A percentile compares a stretch with the other conserved stretches of the same genome.
These are phyloP conservation scores for Pelodiscus sinensis DNA, from an alignment of 2,113 vertebrate genomes.

Conservation along the genomic window DNA sequence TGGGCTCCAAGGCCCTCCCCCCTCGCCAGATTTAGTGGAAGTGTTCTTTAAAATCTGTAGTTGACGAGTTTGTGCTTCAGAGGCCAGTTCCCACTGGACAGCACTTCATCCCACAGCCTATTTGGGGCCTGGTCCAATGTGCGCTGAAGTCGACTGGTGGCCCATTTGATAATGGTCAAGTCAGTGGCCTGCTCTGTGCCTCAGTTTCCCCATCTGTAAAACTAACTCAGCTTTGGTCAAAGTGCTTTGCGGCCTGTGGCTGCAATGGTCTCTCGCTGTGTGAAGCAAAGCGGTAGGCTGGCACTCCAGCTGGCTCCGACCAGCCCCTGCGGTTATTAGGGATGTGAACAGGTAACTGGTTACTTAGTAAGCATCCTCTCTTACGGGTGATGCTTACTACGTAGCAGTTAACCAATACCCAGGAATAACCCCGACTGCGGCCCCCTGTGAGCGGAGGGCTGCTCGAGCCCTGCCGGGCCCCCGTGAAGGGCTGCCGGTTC, in stretches of 20 bases:
- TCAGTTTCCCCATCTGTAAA: neutral
- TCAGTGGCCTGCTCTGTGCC: neutral
- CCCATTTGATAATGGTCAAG: neutral
- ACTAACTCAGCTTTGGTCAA: neutral
- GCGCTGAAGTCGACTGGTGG: neutral
- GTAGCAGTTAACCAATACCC: no score
- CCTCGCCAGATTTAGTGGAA: no score
- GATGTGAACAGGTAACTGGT: no score
- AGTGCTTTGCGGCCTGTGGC: neutral
- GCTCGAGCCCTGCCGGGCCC: no score
- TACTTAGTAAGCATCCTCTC: no score
- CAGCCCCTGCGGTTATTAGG: neutral
- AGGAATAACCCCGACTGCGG: no score
- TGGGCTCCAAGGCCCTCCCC: no score
- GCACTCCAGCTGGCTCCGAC: neutral
- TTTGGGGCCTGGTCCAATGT: neutral
- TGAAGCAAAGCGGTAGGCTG: neutral
- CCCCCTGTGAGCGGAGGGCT: no score
- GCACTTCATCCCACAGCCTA: neutral
- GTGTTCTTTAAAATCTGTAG: no score
- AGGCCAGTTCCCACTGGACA: neutral
- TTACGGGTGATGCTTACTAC: no score
- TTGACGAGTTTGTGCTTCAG: no score
- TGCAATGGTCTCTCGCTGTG: neutral
- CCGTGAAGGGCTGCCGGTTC: no score